A percentile compares a stretch with the other conserved stretches of the same genome.
Conservation (phyloP, 2,888 invertebrate genomes). For the Amphipoea oculea region DNA sequence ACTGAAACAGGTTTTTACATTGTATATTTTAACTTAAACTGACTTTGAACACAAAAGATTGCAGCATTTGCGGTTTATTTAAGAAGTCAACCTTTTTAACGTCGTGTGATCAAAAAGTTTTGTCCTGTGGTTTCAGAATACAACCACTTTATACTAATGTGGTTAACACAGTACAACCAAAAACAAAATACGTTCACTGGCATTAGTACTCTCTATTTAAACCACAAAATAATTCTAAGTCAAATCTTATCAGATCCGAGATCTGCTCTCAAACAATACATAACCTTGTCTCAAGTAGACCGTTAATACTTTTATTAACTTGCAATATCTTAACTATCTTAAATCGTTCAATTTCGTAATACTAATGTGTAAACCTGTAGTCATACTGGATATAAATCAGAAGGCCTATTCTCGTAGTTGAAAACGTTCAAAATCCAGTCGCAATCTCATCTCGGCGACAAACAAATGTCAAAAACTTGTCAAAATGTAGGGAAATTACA, state of each 20-base stretch:
- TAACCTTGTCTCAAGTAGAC: slow-evolving; percentile 69
- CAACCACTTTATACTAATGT: background rate
- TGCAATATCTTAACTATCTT: slow-evolving; percentile 55
- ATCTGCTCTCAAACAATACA: slow-evolving; percentile 59
- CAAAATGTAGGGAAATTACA: too few species aligned
- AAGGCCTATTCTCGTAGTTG: too few species aligned
- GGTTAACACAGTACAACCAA: background rate
- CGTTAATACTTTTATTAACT: slow-evolving; percentile 66
- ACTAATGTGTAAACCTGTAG: slow-evolving; percentile 28
- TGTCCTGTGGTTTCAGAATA: background rate
- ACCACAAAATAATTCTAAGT: background rate
- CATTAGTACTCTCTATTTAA: slow-evolving; percentile 23
- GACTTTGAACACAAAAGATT: background rate
- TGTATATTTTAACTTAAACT: too few species aligned
- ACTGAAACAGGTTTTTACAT: background rate
- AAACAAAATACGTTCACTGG: slow-evolving; percentile 1
- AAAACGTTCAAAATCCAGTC: too few species aligned
- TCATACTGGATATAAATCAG: too few species aligned
- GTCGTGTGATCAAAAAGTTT: background rate
- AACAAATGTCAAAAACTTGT: too few species aligned
- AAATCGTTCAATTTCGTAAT: slow-evolving; percentile 59
- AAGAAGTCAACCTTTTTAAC: background rate
- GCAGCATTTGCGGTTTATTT: background rate
- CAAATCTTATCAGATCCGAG: slow-evolving; percentile 34
- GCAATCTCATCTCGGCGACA: too few species aligned